These are phyloP conservation scores for Poeciliopsis gracilis DNA, from an alignment of 2,797 vertebrate genomes.

Conservation along the genomic window DNA sequence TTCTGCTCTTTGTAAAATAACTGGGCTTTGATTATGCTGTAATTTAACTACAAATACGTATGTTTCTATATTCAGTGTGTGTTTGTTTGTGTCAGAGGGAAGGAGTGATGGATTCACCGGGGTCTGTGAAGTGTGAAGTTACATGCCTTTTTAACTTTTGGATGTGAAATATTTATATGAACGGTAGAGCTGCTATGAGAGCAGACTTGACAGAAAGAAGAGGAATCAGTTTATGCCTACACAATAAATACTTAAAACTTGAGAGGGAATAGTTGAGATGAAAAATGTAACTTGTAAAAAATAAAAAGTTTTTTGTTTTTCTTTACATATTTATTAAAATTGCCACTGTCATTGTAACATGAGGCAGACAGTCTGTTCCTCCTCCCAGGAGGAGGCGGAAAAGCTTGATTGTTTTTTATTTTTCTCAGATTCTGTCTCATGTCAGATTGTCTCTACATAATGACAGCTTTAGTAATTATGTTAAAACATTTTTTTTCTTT, in stretches of 20 bases:
- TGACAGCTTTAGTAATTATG: too few species aligned
- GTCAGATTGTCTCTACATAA: too few species aligned
- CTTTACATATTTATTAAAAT: too few species aligned
- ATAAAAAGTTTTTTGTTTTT: too few species aligned
- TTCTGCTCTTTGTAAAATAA: not conserved
- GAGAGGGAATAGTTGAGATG: not conserved
- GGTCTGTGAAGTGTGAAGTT: constrained; percentile 75
- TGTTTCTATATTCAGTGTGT: not conserved
- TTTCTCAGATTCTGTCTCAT: too few species aligned
- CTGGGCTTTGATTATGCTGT: not conserved
- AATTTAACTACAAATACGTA: not conserved
- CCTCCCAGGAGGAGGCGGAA: too few species aligned
- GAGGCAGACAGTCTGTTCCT: too few species aligned
- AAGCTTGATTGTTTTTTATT: too few species aligned
- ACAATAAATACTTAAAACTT: constrained; percentile 29
- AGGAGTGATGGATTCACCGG: constrained; percentile 39
- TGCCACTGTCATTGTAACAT: too few species aligned
- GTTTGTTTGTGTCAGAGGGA: constrained; percentile 16
- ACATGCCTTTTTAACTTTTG: constrained; percentile 62
- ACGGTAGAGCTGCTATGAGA: constrained; percentile 49
- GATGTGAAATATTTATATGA: constrained; percentile 73
- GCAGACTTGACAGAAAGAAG: constrained; percentile 11
- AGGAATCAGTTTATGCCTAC: constrained; percentile 26
- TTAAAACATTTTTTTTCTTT: too few species aligned
- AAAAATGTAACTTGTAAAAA: too few species aligned